A percentile compares a stretch with the other conserved stretches of the same genome.
Conservation (phyloP, 2,888 invertebrate species). For the Deilephila porcellus region DNA sequence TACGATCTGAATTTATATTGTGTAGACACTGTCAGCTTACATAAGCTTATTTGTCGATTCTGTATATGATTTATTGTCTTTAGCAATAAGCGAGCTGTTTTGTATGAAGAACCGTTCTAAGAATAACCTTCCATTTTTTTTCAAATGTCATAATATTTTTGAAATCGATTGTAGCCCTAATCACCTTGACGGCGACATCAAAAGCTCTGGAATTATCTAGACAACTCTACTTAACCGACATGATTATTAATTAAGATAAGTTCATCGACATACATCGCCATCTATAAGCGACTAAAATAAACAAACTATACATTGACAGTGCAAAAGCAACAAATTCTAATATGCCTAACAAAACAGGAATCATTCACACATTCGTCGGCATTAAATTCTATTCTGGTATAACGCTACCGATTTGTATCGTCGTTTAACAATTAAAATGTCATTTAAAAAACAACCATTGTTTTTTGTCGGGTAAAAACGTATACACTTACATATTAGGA, state of each 20-base stretch:
- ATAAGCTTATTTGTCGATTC: too few species aligned
- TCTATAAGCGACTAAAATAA: not conserved
- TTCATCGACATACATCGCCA: not conserved
- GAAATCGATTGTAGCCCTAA: not conserved
- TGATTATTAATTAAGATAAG: not conserved
- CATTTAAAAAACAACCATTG: conserved; percentile 12
- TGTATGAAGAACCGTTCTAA: too few species aligned
- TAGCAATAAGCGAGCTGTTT: not conserved
- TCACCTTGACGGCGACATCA: not conserved
- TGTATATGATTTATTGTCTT: not conserved
- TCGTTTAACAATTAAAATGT: not conserved
- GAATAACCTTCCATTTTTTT: too few species aligned
- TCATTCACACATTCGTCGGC: not conserved
- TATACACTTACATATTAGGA: conserved; percentile 9
- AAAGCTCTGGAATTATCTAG: not conserved
- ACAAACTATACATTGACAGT: not conserved
- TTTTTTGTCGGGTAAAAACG: conserved; percentile 7
- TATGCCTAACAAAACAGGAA: not conserved
- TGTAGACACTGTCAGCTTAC: too few species aligned
- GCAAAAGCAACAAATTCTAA: not conserved
- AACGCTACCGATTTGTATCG: conserved; percentile 6
- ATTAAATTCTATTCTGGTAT: not conserved
- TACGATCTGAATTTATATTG: too few species aligned
- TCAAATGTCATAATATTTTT: not conserved
- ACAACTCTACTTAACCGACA: too few species aligned